Conservation (phyloP, 2,113 vertebrate genomes). For the Apodemus speciosus region DNA sequence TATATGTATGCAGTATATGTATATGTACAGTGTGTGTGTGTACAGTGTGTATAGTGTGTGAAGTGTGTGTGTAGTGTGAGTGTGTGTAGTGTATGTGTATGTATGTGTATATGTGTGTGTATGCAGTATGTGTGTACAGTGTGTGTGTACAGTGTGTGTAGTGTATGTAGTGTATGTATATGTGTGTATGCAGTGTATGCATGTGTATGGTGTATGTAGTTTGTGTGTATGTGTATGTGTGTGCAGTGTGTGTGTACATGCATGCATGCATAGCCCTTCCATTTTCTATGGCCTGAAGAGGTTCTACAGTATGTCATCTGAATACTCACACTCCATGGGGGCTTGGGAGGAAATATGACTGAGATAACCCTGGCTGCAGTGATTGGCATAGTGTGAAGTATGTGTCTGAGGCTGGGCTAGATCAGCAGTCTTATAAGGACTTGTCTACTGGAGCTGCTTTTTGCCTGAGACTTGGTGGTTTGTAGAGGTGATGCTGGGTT, state of each 20-base stretch:
- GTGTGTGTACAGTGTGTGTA: too few species aligned
- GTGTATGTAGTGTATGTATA: too few species aligned
- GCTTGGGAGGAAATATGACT: not conserved
- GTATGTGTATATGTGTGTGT: not conserved
- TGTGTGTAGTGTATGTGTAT: not conserved
- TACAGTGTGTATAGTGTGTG: too few species aligned
- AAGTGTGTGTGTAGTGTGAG: too few species aligned
- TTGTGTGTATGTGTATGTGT: too few species aligned
- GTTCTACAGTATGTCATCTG: not conserved
- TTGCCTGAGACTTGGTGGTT: not conserved
- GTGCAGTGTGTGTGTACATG: not conserved
- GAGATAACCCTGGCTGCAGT: not conserved
- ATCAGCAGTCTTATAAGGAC: not conserved
- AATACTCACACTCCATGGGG: not conserved
- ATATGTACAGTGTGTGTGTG: not conserved
- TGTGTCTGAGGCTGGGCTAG: not conserved
- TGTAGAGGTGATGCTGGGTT: not conserved
- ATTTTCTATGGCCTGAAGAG: not conserved
- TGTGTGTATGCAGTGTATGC: too few species aligned
- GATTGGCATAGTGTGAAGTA: not conserved
- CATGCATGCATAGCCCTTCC: too few species aligned
- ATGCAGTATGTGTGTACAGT: not conserved
- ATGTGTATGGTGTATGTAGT: too few species aligned
- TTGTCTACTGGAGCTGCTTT: not conserved
- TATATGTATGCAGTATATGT: not conserved